Conservation (phyloP, 2,797 vertebrate genomes). For the Acropternis orthonyx region DNA sequence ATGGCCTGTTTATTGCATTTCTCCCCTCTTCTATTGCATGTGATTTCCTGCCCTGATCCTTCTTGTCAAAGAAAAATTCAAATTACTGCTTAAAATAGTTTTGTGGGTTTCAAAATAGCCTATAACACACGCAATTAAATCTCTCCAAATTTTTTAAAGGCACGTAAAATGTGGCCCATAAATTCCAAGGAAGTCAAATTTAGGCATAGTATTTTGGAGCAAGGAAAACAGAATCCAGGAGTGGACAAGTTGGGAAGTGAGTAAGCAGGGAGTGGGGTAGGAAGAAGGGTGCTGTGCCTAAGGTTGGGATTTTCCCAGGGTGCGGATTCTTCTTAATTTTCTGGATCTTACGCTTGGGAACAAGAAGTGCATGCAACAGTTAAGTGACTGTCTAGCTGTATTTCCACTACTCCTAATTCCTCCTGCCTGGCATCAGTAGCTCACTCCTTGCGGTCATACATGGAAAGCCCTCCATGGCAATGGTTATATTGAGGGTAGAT, state of each 20-base stretch:
- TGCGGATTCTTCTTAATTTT: not conserved
- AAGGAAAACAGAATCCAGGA: not conserved
- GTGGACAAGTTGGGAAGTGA: not conserved
- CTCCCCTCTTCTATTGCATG: not conserved
- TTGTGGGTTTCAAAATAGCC: conserved; percentile 35
- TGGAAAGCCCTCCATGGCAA: not conserved
- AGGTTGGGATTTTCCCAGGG: conserved; percentile 9
- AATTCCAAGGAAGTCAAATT: conserved; percentile 21
- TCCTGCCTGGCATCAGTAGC: not conserved
- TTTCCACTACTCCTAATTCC: not conserved
- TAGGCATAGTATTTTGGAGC: not conserved
- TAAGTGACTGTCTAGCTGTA: not conserved
- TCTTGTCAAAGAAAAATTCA: conserved; percentile 27
- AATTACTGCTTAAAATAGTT: conserved; percentile 50
- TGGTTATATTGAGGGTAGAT: accelerated
- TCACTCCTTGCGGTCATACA: not conserved
- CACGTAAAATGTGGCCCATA: conserved; percentile 17
- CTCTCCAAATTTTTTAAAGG: conserved; percentile 25
- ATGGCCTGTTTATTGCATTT: conserved; percentile 17
- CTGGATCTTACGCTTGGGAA: not conserved
- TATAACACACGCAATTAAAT: conserved; percentile 5
- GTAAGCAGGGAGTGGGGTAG: not conserved
- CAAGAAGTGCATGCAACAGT: not conserved
- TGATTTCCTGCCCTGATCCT: not conserved
- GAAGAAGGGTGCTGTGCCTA: not conserved